phyloP scores from a whole-genome alignment of 1,140 invertebrate genomes.

The Hyles vespertilio region DNA sequence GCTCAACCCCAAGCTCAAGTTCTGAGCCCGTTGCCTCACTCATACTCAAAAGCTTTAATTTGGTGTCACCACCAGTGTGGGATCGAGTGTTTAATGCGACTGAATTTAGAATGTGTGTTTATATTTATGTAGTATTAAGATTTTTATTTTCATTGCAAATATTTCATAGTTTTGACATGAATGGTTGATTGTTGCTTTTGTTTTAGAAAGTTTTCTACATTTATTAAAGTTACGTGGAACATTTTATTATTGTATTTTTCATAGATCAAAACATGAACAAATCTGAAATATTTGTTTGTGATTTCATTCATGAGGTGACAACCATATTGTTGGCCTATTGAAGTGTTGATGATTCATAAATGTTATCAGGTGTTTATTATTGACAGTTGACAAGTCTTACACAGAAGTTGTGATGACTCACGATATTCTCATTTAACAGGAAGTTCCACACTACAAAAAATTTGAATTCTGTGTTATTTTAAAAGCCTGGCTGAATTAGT shows the following conservation, averaged over 20 bases:
- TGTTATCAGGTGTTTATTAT: too few species aligned
- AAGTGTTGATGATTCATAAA: too few species aligned
- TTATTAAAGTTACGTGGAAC: constrained; percentile 35
- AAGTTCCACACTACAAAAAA: too few species aligned
- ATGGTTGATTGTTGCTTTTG: constrained; percentile 60
- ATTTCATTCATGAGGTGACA: neutral
- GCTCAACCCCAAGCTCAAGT: constrained; percentile 82
- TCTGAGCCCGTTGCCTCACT: constrained; percentile 53
- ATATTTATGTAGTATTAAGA: constrained; percentile 38
- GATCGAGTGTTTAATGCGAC: constrained; percentile 31
- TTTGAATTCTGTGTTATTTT: too few species aligned
- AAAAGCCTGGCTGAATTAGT: too few species aligned
- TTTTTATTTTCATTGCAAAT: constrained; percentile 6
- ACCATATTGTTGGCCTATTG: too few species aligned
- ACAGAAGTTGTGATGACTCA: too few species aligned
- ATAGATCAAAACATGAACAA: neutral
- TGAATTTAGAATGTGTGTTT: constrained; percentile 36
- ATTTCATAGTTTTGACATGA: constrained; percentile 11
- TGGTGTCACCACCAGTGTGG: constrained; percentile 41
- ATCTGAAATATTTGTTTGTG: neutral
- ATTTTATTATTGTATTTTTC: constrained; percentile 4
- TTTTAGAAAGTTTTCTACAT: constrained; percentile 66
- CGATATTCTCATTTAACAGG: too few species aligned
- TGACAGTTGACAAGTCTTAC: too few species aligned
- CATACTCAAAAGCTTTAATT: constrained; percentile 67